Conservation (phyloP, 2,888 invertebrate species). For the Drosophila incognita region DNA sequence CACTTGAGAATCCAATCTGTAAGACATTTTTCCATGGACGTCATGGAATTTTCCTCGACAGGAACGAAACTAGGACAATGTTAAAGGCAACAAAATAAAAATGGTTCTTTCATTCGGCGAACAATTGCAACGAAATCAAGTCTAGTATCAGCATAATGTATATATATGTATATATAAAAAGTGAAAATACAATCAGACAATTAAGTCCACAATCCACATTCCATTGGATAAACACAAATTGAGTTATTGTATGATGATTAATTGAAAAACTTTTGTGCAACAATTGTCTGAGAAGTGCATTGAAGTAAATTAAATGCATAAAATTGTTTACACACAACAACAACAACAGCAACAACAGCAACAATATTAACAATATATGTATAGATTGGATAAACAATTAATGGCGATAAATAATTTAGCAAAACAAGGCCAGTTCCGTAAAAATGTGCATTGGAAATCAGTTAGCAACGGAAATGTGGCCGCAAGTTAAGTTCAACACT, state of each 20-base stretch:
- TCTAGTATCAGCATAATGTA: not conserved
- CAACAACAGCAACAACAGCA: too few relatives aligned
- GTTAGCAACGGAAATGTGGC: constrained; percentile 72
- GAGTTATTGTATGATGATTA: not conserved
- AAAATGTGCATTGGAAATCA: constrained; percentile 63
- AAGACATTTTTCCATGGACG: constrained; percentile 63
- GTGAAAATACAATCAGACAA: constrained; percentile 10
- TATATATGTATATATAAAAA: not conserved
- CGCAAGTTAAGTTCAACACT: constrained; percentile 37
- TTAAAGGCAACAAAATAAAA: constrained; percentile 12
- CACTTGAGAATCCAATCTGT: constrained; percentile 19
- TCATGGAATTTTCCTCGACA: constrained; percentile 63
- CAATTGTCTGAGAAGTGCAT: constrained; percentile 40
- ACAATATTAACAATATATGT: too few relatives aligned
- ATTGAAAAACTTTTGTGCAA: constrained; percentile 34
- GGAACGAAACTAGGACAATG: constrained; percentile 71
- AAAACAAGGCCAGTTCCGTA: constrained; percentile 72
- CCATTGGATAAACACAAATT: constrained; percentile 31
- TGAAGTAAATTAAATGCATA: constrained; percentile 21
- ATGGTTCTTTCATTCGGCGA: constrained; percentile 6
- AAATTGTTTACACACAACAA: constrained; percentile 20
- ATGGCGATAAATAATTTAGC: constrained; percentile 7
- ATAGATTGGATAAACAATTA: constrained; percentile 13
- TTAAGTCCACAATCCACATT: constrained; percentile 4
- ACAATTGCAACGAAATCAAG: constrained; percentile 21